Conservation (phyloP, 2,113 vertebrate genomes). For the Solenodon paradoxus region DNA sequence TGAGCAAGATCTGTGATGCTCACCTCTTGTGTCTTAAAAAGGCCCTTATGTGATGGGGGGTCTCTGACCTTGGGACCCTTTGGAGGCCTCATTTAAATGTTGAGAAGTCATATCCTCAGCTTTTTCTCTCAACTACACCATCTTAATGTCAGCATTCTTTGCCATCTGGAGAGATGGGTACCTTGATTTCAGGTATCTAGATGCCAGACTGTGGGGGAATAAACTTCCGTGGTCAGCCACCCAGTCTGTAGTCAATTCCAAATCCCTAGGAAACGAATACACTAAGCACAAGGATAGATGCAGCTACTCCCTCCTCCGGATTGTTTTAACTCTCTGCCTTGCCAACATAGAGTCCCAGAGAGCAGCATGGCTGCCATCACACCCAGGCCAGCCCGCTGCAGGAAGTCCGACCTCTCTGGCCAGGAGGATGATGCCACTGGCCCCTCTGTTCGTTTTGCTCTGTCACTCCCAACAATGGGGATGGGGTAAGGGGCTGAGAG, state of each 20-base stretch:
- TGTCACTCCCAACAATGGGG: too few relatives aligned
- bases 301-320: neutral
- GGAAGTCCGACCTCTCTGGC: too few relatives aligned
- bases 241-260: neutral
- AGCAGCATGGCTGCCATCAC: too few relatives aligned
- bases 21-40: neutral
- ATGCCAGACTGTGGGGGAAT: neutral
- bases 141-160: neutral
- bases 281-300: accelerated
- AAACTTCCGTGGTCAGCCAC: accelerated
- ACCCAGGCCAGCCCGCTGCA: too few relatives aligned
- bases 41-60: neutral
- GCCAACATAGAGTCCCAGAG: neutral
- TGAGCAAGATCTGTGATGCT: neutral
- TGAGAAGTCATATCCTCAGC: neutral
- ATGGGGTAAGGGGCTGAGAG: too few relatives aligned
- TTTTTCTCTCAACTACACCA: accelerated
- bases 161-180: neutral
- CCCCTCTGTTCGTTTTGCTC: too few relatives aligned
- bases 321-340: neutral
- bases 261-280: accelerated
- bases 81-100: neutral
- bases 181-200: neutral
- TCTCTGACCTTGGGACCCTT: neutral
- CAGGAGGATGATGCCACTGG: too few relatives aligned